phyloP scores from a whole-genome alignment of 2,888 invertebrate species.

The Noctua fimbriata region DNA sequence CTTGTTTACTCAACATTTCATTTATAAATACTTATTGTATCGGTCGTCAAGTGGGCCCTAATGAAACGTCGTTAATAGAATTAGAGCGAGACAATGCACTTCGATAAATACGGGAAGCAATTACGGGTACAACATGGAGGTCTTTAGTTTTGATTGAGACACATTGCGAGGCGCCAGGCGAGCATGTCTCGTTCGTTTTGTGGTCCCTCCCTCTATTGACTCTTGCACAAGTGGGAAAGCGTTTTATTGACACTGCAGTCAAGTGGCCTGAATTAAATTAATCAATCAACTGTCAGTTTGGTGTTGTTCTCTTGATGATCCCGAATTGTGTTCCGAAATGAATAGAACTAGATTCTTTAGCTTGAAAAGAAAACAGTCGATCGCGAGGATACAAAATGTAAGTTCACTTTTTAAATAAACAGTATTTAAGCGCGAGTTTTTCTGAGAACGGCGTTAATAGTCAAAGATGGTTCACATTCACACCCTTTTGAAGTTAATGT shows the following conservation, averaged over 20 bases:
- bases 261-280: constrained; percentile 53
- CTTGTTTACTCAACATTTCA: constrained; percentile 58
- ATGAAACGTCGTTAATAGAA: constrained; percentile 77
- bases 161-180: constrained; percentile 73
- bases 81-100: constrained; percentile 83
- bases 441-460: constrained; percentile 57
- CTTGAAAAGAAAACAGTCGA: constrained; percentile 55
- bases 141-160: constrained; percentile 79
- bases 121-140: constrained; percentile 70
- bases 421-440: constrained; percentile 40
- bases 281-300: constrained; percentile 45
- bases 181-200: constrained; percentile 52
- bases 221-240: constrained; percentile 55
- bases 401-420: constrained; percentile 60
- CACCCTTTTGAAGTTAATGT: constrained; percentile 65
- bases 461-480: constrained; percentile 50
- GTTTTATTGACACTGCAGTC: constrained; percentile 51
- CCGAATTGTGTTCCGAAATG: constrained; percentile 40
- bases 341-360: constrained; percentile 56
- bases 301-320: constrained; percentile 15
- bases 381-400: constrained; percentile 55
- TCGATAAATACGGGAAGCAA: constrained; percentile 80
- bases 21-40: constrained; percentile 63
- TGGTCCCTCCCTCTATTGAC: constrained; percentile 47
- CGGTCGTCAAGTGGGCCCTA: constrained; percentile 60